phyloP scores from a whole-genome alignment of 2,797 vertebrate species.

The Luscinia megarhynchos region DNA sequence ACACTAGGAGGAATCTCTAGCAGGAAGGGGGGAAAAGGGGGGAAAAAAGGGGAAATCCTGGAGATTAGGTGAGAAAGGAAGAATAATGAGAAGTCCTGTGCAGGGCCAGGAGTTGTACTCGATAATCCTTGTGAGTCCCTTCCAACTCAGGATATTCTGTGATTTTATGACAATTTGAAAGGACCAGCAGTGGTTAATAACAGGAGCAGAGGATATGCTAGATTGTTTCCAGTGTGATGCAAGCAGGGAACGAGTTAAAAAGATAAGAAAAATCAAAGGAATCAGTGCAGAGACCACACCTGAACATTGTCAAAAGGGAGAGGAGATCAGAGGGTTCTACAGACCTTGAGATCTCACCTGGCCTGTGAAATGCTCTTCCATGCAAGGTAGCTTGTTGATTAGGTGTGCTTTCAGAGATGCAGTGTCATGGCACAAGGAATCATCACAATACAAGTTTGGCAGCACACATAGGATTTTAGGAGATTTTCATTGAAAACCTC shows the following conservation, averaged over 20 bases:
- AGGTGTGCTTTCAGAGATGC: not conserved
- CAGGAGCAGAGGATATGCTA: too few relatives aligned
- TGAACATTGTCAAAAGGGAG: not conserved
- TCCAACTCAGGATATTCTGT: not conserved
- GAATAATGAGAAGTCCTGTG: not conserved
- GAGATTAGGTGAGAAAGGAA: not conserved
- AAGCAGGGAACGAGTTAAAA: not conserved
- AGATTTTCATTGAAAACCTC: not conserved
- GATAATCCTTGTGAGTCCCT: not conserved
- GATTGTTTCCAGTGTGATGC: not conserved
- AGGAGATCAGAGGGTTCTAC: not conserved
- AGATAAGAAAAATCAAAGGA: not conserved
- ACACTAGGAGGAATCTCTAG: not conserved
- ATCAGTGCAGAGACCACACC: not conserved
- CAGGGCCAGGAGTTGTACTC: not conserved
- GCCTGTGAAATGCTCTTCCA: not conserved
- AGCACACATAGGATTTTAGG: not conserved
- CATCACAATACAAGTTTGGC: not conserved
- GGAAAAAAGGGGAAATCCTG: not conserved
- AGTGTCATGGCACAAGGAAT: not conserved
- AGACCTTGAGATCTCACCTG: not conserved
- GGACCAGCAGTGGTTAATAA: not conserved
- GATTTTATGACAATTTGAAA: not conserved
- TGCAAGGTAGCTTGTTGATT: not conserved
- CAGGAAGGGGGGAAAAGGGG: not conserved